Evolutionary conservation across 2,888 invertebrate genomes (phyloP).

Genomic region (Furcula furcula): DNA sequence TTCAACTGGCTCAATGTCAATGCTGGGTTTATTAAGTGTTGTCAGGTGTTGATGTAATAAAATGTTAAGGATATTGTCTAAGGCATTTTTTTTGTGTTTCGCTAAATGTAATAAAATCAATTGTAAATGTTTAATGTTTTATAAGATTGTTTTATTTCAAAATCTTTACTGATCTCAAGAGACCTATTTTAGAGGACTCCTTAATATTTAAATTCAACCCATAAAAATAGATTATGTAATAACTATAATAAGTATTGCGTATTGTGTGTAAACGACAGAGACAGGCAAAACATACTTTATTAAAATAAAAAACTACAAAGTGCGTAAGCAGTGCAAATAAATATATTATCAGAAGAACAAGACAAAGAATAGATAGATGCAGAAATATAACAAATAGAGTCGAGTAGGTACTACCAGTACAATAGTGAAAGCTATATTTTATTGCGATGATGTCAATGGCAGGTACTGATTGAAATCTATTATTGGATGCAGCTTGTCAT

Average conservation of each 20-base stretch:
- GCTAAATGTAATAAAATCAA: too few species aligned
- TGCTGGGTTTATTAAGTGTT: too few species aligned
- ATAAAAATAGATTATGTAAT: conserved; percentile 12
- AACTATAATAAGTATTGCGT: conserved; percentile 15
- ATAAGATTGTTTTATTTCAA: too few species aligned
- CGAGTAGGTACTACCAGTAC: conserved; percentile 30
- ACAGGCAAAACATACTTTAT: conserved; percentile 43
- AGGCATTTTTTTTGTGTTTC: too few species aligned
- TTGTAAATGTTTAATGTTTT: too few species aligned
- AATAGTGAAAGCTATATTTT: conserved; percentile 33
- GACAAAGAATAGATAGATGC: conserved; percentile 30
- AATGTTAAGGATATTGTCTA: too few species aligned
- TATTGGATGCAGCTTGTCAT: conserved; percentile 56
- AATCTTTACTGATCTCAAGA: too few species aligned
- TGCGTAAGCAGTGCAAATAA: conserved; percentile 73
- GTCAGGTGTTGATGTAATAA: too few species aligned
- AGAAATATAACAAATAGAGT: conserved; percentile 24
- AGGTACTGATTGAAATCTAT: conserved; percentile 32
- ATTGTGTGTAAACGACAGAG: conserved; percentile 23
- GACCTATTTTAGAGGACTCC: too few species aligned
- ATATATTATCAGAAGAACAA: conserved; percentile 31
- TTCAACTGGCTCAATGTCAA: too few species aligned
- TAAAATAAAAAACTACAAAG: conserved; percentile 40
- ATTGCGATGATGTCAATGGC: conserved; percentile 21
- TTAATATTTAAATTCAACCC: not conserved